Evolutionary conservation across 2,797 vertebrate species (phyloP).

Genomic region (Tangara arthus): DNA sequence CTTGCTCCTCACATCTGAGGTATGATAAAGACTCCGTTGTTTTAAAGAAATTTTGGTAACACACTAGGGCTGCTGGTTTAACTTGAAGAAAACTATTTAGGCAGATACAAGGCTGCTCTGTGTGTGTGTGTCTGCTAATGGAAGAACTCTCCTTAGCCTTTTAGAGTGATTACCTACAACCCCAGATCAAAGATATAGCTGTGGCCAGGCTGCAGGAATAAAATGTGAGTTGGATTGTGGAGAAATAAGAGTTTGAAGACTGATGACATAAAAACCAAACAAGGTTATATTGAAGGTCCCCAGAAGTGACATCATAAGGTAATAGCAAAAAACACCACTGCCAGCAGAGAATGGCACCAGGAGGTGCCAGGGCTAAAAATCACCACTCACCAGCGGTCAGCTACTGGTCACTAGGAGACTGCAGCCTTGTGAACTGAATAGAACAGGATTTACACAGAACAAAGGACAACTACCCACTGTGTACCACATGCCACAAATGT

Average conservation of each 20-base stretch:
- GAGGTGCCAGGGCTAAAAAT: background rate
- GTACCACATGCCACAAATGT: background rate
- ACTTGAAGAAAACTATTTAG: background rate
- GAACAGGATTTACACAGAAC: background rate
- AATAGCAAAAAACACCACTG: background rate
- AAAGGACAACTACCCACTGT: background rate
- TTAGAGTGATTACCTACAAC: background rate
- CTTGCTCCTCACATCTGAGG: background rate
- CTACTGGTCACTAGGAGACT: background rate
- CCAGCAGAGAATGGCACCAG: background rate
- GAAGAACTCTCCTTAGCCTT: background rate
- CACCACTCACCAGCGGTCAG: background rate
- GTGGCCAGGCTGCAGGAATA: background rate
- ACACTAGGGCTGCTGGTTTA: background rate
- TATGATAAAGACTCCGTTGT: background rate
- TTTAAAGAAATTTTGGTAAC: background rate
- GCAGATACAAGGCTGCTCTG: background rate
- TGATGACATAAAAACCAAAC: background rate
- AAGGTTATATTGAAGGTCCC: background rate
- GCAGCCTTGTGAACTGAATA: background rate
- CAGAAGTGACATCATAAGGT: background rate
- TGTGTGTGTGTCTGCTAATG: background rate
- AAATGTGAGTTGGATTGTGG: background rate
- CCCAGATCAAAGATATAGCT: background rate
- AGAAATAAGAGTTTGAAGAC: background rate